A percentile compares a stretch with the other conserved stretches of the same genome.
Evolutionary conservation across 2,113 vertebrate genomes (phyloP).

Genomic region (Junco hyemalis): DNA sequence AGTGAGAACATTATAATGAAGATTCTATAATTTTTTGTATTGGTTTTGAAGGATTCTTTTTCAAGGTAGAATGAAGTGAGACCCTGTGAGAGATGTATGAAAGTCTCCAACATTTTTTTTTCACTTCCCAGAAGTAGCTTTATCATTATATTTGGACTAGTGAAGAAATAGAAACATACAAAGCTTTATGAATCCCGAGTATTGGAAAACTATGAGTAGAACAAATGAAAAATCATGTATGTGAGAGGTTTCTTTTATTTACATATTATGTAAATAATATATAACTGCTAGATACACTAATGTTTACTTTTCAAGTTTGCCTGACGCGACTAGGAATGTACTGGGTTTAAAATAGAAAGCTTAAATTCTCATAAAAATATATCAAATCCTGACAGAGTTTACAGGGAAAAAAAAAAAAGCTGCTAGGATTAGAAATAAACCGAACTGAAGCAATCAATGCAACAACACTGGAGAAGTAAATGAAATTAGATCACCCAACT

Average conservation of each 20-base stretch:
- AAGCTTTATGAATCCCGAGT: not conserved
- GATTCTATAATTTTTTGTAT: not conserved
- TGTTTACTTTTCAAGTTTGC: not conserved
- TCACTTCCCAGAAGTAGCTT: not conserved
- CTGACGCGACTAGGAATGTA: not conserved
- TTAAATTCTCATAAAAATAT: not conserved
- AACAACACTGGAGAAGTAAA: not conserved
- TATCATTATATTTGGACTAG: not conserved
- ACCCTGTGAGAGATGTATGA: not conserved
- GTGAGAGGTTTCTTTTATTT: not conserved
- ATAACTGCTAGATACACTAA: not conserved
- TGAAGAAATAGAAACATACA: not conserved
- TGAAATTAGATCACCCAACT: not conserved
- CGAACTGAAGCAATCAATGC: not conserved
- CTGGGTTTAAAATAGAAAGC: not conserved
- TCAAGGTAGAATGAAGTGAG: not conserved
- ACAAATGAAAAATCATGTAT: not conserved
- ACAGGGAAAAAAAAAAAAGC: too few species aligned
- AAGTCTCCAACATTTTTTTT: not conserved
- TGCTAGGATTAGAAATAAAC: not conserved
- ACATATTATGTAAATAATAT: not conserved
- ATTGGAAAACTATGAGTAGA: not conserved
- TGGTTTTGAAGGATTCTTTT: not conserved
- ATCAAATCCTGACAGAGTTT: not conserved
- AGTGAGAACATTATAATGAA: not conserved